These are phyloP conservation scores for Nyctereutes procyonoides DNA, from an alignment of 2,113 vertebrate genomes.

Conservation along the genomic window DNA sequence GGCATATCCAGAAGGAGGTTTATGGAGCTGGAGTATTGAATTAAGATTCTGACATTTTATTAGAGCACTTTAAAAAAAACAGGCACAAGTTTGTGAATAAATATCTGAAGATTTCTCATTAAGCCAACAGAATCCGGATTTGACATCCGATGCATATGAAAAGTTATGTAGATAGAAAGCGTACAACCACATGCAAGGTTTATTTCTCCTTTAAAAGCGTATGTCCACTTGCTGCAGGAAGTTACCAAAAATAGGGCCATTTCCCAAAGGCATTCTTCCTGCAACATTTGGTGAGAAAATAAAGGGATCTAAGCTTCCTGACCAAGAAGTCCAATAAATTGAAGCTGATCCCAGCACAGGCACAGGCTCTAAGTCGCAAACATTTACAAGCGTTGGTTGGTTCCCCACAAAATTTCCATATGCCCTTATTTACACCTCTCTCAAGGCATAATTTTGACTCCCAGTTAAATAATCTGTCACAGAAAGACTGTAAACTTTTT, in stretches of 20 bases:
- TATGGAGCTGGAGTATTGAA: background rate
- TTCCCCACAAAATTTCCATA: constrained; percentile 83
- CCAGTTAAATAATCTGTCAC: constrained; percentile 88
- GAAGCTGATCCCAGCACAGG: constrained; percentile 67
- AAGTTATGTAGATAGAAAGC: constrained; percentile 53
- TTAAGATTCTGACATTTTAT: constrained; percentile 33
- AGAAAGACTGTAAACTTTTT: constrained; percentile 90
- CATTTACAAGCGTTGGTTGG: constrained; percentile 80
- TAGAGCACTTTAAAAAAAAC: background rate
- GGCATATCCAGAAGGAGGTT: background rate
- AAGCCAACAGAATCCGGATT: constrained; percentile 5
- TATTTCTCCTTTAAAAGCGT: constrained; percentile 57
- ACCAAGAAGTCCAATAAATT: constrained; percentile 62
- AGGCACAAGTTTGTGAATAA: background rate
- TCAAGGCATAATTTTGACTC: constrained; percentile 87
- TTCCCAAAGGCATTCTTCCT: constrained; percentile 67
- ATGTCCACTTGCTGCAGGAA: constrained; percentile 49
- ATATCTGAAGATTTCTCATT: constrained; percentile 34
- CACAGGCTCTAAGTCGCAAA: constrained; percentile 74
- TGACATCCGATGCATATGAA: constrained; percentile 41
- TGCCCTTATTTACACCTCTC: constrained; percentile 87
- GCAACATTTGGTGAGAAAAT: constrained; percentile 75
- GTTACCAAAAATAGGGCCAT: constrained; percentile 67
- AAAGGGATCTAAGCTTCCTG: constrained; percentile 73
- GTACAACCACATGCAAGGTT: background rate